Conservation (phyloP, 2,888 invertebrate species). For the Eupithecia inturbata region DNA sequence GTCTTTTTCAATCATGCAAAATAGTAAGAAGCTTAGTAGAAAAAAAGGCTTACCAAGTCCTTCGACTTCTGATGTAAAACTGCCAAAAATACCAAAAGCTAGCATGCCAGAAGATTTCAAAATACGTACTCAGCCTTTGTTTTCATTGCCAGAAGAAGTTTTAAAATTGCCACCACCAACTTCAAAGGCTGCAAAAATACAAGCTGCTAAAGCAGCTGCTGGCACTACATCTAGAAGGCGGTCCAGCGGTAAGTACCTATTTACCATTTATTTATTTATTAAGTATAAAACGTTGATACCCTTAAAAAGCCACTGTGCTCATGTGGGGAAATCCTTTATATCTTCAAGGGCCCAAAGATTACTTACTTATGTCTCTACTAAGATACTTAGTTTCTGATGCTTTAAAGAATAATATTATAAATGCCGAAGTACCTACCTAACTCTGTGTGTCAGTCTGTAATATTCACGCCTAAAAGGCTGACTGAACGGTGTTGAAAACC, state of each 20-base stretch:
- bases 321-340: no score
- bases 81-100: conserved; percentile 82
- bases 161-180: conserved; percentile 75
- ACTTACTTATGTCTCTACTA: no score
- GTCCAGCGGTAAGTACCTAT: conserved; percentile 64
- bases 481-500: no score
- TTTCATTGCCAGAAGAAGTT: conserved; percentile 86
- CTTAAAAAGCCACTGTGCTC: no score
- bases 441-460: no score
- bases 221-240: conserved; percentile 53
- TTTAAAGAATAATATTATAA: no score
- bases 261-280: no score
- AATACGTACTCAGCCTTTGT: conserved; percentile 82
- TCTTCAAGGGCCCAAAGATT: no score
- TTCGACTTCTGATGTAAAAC: conserved; percentile 77
- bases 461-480: no score
- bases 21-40: conserved; percentile 56
- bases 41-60: conserved; percentile 73
- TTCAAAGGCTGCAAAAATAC: conserved; percentile 64
- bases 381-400: no score
- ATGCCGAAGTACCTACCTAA: no score
- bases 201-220: conserved; percentile 56
- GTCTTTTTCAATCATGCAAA: not conserved
- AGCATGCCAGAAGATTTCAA: conserved; percentile 84
- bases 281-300: no score